A percentile compares a stretch with the other conserved stretches of the same genome.
Evolutionary conservation across 2,113 vertebrate genomes (phyloP).

Genomic region (Caretta caretta): DNA sequence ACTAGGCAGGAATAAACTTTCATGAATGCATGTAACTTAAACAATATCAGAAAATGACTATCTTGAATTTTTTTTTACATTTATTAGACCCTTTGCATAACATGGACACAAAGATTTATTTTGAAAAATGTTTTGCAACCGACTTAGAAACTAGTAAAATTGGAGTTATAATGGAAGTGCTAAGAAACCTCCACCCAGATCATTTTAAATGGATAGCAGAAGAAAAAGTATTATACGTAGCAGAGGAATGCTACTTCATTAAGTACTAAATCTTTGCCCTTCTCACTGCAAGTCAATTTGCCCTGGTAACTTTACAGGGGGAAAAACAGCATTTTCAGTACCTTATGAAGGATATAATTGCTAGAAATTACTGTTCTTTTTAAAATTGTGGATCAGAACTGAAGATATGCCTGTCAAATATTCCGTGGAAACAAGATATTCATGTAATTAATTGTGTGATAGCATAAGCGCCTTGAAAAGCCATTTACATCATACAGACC

Average conservation of each 20-base stretch:
- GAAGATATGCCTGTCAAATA: background rate
- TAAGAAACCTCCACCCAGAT: background rate
- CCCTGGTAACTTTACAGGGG: background rate
- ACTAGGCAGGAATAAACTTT: background rate
- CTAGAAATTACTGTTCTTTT: background rate
- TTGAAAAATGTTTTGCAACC: background rate
- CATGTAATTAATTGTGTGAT: background rate
- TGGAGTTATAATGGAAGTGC: background rate
- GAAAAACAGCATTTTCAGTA: conserved; percentile 1
- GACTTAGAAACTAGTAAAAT: background rate
- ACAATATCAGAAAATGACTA: background rate
- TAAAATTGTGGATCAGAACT: background rate
- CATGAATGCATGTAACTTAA: background rate
- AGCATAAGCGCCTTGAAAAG: background rate
- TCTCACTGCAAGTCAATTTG: background rate
- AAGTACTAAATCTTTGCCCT: conserved; percentile 12
- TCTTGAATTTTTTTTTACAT: background rate
- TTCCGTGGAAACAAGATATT: background rate
- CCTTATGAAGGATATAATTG: conserved; percentile 4
- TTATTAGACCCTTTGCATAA: accelerated
- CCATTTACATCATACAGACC: background rate
- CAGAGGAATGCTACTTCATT: conserved; percentile 45
- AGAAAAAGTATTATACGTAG: background rate
- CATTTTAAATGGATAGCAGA: background rate
- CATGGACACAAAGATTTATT: background rate